Evolutionary conservation across 1,140 invertebrate genomes (phyloP), one percentile per base, ranked within the genome.

Genomic region (Drosophila lini): DNA sequence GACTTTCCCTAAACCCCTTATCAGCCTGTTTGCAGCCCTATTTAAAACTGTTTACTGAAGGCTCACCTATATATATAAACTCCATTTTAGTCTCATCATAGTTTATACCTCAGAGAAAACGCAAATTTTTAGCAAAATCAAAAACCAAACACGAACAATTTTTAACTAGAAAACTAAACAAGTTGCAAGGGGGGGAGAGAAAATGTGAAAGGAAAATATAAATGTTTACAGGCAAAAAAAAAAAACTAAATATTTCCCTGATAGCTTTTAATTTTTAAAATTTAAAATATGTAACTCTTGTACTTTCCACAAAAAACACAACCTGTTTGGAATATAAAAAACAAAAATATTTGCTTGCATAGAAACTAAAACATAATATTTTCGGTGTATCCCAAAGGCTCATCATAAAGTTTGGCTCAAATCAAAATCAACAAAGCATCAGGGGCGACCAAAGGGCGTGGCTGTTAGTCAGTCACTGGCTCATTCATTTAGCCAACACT

Each of bases 401-500:
- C 67, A 45, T 58, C 64, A 59, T 41, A 58, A 70, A 70, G 16
- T 71, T 64, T 71, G 50, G 19, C 45, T 70, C 45, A 83, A 83
- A 83, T 79, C 64, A 63, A 80, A 83, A 83, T 71, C 77, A 76
- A 78, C 65, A 82, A 78, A 70, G 57, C 55, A 34, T 60, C 52
- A 36, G 68, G 45, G 53, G 25, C 25, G 41, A 44, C 10, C 38
- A 34, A 5, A 31, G 60, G 70, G 62, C 62, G 65, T 69, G 47
- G 47, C 45, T 34, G 57, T 42, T 36, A 65, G 28, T 64, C 69
- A 71, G 67, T 41, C 69, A 44, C 15, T 58, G 34, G 41, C 71
- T 50, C 59, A 75, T 78, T 41, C 31, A 61, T 71, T 82, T 73
- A 53, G 13, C 34, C 74, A 52, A 53, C 40, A 40, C 45, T 25